phyloP scores from a whole-genome alignment of 2,113 vertebrate genomes.

The Pelusios castaneus region DNA sequence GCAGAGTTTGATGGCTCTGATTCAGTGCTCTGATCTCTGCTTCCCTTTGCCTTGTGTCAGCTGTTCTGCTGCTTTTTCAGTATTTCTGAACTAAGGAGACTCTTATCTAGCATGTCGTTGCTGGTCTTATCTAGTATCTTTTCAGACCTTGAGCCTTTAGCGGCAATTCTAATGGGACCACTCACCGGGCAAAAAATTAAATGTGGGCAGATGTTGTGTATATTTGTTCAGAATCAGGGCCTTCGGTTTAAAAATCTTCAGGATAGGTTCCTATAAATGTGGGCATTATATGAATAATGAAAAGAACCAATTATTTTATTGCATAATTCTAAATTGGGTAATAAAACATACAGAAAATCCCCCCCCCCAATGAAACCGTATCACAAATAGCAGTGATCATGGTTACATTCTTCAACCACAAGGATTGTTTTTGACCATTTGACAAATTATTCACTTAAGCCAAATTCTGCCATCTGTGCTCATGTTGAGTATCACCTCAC shows the following conservation, averaged over 20 bases:
- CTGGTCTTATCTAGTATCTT: slow-evolving; percentile 13
- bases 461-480: not conserved
- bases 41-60: not conserved
- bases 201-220: fast-evolving
- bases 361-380: not conserved
- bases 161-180: not conserved
- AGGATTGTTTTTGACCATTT: not conserved
- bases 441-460: not conserved
- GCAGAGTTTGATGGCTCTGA: not conserved
- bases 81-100: not conserved
- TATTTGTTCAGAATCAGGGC: not conserved
- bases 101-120: not conserved
- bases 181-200: not conserved
- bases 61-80: not conserved
- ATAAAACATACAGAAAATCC: not conserved
- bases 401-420: not conserved
- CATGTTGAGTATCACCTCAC: not conserved
- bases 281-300: not conserved
- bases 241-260: not conserved
- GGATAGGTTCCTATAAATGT: not conserved
- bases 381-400: not conserved
- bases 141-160: not conserved
- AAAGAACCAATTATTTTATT: not conserved
- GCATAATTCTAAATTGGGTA: not conserved
- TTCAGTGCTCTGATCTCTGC: not conserved